Conservation (phyloP, 2,113 vertebrate species). For the Euleptes europaea region DNA sequence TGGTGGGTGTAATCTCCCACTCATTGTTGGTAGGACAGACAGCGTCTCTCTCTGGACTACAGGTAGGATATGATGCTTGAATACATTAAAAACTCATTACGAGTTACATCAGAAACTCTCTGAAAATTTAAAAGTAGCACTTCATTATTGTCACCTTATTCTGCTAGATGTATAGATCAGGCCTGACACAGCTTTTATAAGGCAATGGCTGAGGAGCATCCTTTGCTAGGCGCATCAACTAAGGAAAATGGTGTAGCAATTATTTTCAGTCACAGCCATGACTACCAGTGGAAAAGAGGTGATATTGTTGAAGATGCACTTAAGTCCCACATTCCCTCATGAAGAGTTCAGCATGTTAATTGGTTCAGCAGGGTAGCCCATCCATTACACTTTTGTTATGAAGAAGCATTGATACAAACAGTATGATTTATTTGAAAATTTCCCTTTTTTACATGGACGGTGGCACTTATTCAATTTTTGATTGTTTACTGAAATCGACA, state of each 20-base stretch:
- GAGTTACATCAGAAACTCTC: too few relatives aligned
- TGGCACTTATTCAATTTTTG: not conserved
- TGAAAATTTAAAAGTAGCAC: too few relatives aligned
- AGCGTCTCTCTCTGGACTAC: too few relatives aligned
- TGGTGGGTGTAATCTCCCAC: too few relatives aligned
- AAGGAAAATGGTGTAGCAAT: not conserved
- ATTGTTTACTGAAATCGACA: not conserved
- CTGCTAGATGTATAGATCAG: too few relatives aligned
- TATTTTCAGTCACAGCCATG: not conserved
- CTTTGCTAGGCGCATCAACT: too few relatives aligned
- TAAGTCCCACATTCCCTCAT: not conserved
- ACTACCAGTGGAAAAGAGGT: not conserved
- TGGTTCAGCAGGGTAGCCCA: not conserved
- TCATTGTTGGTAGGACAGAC: too few relatives aligned
- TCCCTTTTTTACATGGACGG: not conserved
- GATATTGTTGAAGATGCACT: not conserved
- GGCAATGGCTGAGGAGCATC: too few relatives aligned
- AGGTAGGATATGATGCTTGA: too few relatives aligned
- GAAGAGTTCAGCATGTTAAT: not conserved
- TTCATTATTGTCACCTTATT: too few relatives aligned
- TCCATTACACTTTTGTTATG: not conserved
- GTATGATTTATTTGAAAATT: not conserved
- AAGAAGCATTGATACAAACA: not conserved
- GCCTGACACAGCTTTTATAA: too few relatives aligned
- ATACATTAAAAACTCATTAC: too few relatives aligned